phyloP scores from a whole-genome alignment of 2,113 vertebrate species.

The Callionymus lyra region DNA sequence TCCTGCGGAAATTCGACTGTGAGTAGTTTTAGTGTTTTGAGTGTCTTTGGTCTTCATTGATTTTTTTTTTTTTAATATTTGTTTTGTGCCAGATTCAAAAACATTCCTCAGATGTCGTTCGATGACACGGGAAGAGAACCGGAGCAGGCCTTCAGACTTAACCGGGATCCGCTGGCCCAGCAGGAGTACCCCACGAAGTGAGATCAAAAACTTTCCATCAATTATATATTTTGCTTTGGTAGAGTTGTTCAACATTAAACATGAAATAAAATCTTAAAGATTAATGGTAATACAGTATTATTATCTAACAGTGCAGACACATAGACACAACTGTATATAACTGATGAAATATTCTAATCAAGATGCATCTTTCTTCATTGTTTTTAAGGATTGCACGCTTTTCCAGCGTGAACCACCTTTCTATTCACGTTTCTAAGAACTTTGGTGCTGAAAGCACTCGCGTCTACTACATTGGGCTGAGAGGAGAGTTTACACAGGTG shows the following conservation, averaged over 20 bases:
- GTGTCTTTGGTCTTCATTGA: too few species aligned
- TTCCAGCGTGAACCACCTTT: slow-evolving; percentile 84
- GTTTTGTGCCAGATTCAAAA: slow-evolving; percentile 75
- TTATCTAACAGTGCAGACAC: too few species aligned
- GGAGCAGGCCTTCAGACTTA: slow-evolving; percentile 88
- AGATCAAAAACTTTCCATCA: slow-evolving; percentile 5
- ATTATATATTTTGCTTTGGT: too few species aligned
- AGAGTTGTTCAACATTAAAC: too few species aligned
- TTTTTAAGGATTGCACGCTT: slow-evolving; percentile 83
- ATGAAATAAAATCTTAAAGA: too few species aligned
- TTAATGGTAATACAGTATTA: too few species aligned
- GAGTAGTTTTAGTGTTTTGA: slow-evolving; percentile 47
- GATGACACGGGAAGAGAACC: slow-evolving; percentile 83
- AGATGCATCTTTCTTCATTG: not conserved
- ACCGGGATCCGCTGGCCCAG: slow-evolving; percentile 76
- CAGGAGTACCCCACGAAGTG: slow-evolving; percentile 96
- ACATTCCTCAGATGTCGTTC: slow-evolving; percentile 96
- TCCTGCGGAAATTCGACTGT: slow-evolving; percentile 90
- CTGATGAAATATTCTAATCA: too few species aligned
- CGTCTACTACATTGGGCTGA: slow-evolving; percentile 88
- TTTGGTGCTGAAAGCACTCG: slow-evolving; percentile 84
- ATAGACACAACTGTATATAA: too few species aligned
- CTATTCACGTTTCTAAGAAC: slow-evolving; percentile 92
- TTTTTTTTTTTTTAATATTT: too few species aligned
- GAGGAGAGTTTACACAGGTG: slow-evolving; percentile 92